phyloP scores from a whole-genome alignment of 2,797 vertebrate species.

The Pampus argenteus region DNA sequence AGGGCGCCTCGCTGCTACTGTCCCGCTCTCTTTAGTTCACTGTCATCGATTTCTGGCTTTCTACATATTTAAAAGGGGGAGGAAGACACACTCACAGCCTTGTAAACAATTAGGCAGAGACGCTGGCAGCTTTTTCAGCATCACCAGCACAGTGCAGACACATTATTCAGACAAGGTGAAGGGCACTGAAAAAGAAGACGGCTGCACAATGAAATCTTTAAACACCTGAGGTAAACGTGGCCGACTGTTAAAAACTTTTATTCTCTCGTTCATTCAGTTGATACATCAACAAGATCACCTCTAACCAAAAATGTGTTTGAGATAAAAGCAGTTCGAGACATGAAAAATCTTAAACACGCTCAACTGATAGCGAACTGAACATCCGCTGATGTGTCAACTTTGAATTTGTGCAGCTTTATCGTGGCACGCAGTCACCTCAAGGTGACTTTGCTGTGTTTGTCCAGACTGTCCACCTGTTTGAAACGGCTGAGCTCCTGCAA shows the following conservation, averaged over 20 bases:
- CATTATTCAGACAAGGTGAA: conserved; percentile 33
- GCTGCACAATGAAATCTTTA: not conserved
- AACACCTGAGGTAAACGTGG: not conserved
- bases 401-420: conserved; percentile 31
- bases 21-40: not conserved
- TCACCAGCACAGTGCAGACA: not conserved
- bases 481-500: not conserved
- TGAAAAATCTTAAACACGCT: conserved; percentile 23
- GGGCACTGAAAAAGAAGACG: not conserved
- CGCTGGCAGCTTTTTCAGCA: conserved; percentile 14
- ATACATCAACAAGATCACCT: conserved; percentile 39
- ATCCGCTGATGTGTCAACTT: conserved; percentile 74
- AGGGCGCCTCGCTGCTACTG: not conserved
- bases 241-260: not conserved
- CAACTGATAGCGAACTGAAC: conserved; percentile 64
- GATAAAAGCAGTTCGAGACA: conserved; percentile 42
- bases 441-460: conserved; percentile 19
- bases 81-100: not conserved
- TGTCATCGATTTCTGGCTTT: conserved; percentile 27
- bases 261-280: conserved; percentile 2
- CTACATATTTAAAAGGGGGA: conserved; percentile 15
- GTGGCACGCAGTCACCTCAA: conserved; percentile 13
- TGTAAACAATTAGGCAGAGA: conserved; percentile 23
- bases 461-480: conserved; percentile 5
- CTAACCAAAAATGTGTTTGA: conserved; percentile 49